Percentiles rank a stretch among this genome's conserved stretches.
Conservation (phyloP, 92 coral and sea anemone genomes). For the Phenganax marumi region DNA sequence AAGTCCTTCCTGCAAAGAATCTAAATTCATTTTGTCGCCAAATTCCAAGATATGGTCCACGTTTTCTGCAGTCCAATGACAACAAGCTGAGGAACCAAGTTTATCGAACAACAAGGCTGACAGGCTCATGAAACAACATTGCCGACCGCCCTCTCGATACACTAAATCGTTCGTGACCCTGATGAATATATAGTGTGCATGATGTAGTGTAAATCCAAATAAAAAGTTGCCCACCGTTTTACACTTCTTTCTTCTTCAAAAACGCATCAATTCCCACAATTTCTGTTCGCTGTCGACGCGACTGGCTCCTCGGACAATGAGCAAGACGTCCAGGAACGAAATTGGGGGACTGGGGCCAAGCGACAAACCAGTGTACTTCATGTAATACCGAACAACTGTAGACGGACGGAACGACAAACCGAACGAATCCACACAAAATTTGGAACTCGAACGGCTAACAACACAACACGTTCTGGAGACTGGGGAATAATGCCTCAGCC, state of each 20-base stretch:
- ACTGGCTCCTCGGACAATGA: constrained; percentile 29
- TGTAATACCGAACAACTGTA: constrained; percentile 38
- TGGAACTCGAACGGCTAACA: constrained; percentile 17
- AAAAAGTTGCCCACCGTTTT: constrained; percentile 14
- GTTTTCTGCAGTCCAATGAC: constrained; percentile 32
- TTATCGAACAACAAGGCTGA: constrained; percentile 31
- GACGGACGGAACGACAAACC: constrained; percentile 47
- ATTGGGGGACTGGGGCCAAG: constrained; percentile 49
- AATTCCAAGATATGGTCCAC: constrained; percentile 34
- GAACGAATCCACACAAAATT: constrained; percentile 46
- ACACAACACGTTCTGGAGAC: constrained; percentile 34
- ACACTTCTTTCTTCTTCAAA: constrained; percentile 2
- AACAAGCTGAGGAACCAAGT: constrained; percentile 26
- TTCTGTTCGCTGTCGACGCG: too few relatives aligned
- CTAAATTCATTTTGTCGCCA: constrained; percentile 33
- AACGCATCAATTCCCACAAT: too few relatives aligned
- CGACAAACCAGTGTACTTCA: constrained; percentile 43
- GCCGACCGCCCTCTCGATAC: constrained; percentile 9
- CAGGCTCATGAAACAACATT: constrained; percentile 34
- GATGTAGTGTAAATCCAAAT: constrained; percentile 23
- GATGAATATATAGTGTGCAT: background rate
- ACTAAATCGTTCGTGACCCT: constrained; percentile 47
- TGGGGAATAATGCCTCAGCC: constrained; percentile 14
- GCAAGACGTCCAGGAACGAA: constrained; percentile 38
- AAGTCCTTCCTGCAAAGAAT: constrained; percentile 13